Percentiles rank a stretch among this genome's conserved stretches.
Conservation (phyloP, 2,888 invertebrate species). For the Cerastoderma edule region DNA sequence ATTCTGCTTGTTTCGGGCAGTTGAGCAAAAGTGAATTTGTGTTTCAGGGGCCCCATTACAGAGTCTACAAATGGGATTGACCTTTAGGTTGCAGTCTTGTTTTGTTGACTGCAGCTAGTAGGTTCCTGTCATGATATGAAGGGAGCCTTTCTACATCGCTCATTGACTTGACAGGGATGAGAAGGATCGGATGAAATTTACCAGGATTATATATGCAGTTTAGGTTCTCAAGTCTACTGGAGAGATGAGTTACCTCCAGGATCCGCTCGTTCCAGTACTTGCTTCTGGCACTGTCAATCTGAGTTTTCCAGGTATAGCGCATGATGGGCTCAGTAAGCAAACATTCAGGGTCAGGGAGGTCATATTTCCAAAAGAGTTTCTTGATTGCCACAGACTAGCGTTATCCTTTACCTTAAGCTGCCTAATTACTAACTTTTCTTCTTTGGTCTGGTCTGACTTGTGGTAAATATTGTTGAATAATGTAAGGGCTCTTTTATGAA, state of each 20-base stretch:
- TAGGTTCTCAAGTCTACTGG: neutral
- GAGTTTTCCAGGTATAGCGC: neutral
- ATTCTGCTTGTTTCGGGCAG: neutral
- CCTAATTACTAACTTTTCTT: slow-evolving; percentile 10
- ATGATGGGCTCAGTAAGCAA: neutral
- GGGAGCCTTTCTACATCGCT: neutral
- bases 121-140: neutral
- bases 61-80: neutral
- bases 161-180: neutral
- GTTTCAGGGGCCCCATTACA: neutral
- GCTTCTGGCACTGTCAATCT: no score
- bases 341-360: slow-evolving; percentile 3
- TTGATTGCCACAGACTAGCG: slow-evolving; percentile 19
- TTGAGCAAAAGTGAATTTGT: neutral
- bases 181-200: neutral
- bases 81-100: neutral
- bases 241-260: neutral
- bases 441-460: slow-evolving; percentile 1
- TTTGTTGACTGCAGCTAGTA: neutral
- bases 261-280: no score
- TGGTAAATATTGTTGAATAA: slow-evolving; percentile 29
- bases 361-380: slow-evolving; percentile 9
- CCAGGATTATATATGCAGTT: neutral
- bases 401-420: slow-evolving; percentile 11
- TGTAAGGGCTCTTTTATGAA: slow-evolving; percentile 33